A percentile compares a stretch with the other conserved stretches of the same genome.
Evolutionary conservation across 2,888 invertebrate species (phyloP).

Genomic region (Drosophila engyochracea): DNA sequence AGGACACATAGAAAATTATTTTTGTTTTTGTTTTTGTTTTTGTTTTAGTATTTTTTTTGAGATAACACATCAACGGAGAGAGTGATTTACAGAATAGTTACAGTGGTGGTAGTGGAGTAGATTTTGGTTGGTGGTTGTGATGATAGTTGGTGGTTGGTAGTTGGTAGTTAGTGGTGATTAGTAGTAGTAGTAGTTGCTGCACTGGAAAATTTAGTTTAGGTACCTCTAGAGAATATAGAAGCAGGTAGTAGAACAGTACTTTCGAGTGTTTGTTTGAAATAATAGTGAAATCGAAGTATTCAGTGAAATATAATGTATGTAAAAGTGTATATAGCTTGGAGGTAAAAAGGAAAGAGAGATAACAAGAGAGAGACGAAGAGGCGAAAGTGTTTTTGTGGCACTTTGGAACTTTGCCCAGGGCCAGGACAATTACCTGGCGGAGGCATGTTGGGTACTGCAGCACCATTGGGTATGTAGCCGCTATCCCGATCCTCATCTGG

Average conservation of each 20-base stretch:
- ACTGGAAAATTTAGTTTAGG: constrained; percentile 67
- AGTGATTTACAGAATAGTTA: constrained; percentile 66
- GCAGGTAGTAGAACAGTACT: constrained; percentile 69
- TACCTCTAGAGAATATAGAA: constrained; percentile 82
- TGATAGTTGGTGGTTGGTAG: constrained; percentile 35
- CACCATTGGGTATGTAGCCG: constrained; percentile 79
- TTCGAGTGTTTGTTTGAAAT: constrained; percentile 54
- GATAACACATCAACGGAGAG: constrained; percentile 68
- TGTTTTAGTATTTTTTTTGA: constrained; percentile 23
- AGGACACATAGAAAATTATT: constrained; percentile 37
- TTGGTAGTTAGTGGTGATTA: constrained; percentile 60
- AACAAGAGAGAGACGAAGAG: constrained; percentile 41
- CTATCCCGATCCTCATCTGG: constrained; percentile 83
- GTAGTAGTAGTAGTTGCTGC: constrained; percentile 71
- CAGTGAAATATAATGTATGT: constrained; percentile 26
- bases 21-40: constrained; percentile 15
- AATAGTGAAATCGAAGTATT: constrained; percentile 45
- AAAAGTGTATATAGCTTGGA: constrained; percentile 23
- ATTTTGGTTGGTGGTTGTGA: constrained; percentile 39
- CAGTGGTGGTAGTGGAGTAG: constrained; percentile 63
- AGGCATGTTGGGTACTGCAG: constrained; percentile 81
- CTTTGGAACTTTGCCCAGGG: constrained; percentile 2
- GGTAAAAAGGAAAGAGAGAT: constrained; percentile 40
- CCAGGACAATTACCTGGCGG: constrained; percentile 83
- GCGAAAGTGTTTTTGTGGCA: constrained; percentile 20